A percentile compares a stretch with the other conserved stretches of the same genome.
Evolutionary conservation across 2,113 vertebrate species (phyloP).

Genomic region (Elgaria multicarinata): DNA sequence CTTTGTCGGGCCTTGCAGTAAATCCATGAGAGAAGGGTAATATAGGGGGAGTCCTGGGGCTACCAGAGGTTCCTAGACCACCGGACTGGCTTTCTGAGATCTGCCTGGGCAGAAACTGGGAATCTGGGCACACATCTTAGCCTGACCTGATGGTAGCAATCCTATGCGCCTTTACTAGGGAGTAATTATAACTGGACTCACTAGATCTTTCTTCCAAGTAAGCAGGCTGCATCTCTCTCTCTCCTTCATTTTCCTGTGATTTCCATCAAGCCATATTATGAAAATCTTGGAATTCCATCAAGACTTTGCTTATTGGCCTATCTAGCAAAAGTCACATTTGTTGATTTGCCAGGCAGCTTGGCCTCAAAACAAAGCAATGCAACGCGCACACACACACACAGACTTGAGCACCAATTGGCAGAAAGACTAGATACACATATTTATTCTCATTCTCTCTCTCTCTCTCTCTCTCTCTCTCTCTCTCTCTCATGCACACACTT

Average conservation of each 20-base stretch:
- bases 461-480: no score
- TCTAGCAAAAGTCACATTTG: neutral
- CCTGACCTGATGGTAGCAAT: neutral
- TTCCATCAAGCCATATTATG: no score
- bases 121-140: neutral
- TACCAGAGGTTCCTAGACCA: neutral
- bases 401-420: neutral
- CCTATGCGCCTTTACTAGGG: neutral
- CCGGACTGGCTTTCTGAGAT: neutral
- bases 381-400: neutral
- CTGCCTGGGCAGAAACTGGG: no score
- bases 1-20: neutral
- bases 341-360: neutral
- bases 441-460: no score
- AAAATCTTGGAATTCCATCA: no score
- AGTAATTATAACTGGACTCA: no score
- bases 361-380: neutral
- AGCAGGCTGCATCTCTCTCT: neutral
- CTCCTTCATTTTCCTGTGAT: neutral
- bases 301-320: no score
- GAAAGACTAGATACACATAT: neutral
- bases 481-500: neutral
- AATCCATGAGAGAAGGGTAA: neutral
- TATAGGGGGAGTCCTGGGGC: neutral
- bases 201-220: neutral